Conservation (phyloP, 2,113 vertebrate genomes). For the Lucifuga dentata region DNA sequence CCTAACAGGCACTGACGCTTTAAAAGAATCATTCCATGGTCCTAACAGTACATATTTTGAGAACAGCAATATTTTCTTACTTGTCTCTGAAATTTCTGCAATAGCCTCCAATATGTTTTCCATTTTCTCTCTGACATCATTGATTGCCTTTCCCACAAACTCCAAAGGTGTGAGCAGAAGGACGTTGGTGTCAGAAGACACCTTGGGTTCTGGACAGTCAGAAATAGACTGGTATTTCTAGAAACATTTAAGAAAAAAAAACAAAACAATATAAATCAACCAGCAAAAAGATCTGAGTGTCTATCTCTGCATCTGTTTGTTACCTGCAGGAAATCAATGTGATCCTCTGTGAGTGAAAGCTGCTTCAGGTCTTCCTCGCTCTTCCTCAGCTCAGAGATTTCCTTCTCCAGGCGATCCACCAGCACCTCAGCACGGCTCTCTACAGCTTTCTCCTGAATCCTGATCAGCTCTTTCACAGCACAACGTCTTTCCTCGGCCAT, state of each 20-base stretch:
- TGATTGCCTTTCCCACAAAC: slow-evolving; percentile 41
- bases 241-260: background rate
- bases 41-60: background rate
- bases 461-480: slow-evolving; percentile 29
- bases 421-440: background rate
- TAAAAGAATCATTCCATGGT: too few species aligned
- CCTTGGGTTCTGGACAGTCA: background rate
- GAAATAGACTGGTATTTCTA: slow-evolving; percentile 31
- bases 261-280: background rate
- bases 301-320: background rate
- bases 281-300: rapidly evolving
- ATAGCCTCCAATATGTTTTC: slow-evolving; percentile 18
- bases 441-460: slow-evolving; percentile 16
- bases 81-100: slow-evolving; percentile 25
- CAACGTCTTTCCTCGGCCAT: slow-evolving; percentile 34
- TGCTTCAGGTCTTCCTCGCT: slow-evolving; percentile 54
- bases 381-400: slow-evolving; percentile 55
- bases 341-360: slow-evolving; percentile 58
- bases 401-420: slow-evolving; percentile 38
- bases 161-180: slow-evolving; percentile 15
- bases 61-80: slow-evolving; percentile 20
- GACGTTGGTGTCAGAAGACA: slow-evolving; percentile 5
- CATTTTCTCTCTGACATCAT: slow-evolving; percentile 33
- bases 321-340: slow-evolving; percentile 72
- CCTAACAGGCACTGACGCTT: too few species aligned